Base-by-base conservation (phyloP, 30 jellyfish, hydroid and myxozoan genomes). In the Aurelia sp. region DNA sequence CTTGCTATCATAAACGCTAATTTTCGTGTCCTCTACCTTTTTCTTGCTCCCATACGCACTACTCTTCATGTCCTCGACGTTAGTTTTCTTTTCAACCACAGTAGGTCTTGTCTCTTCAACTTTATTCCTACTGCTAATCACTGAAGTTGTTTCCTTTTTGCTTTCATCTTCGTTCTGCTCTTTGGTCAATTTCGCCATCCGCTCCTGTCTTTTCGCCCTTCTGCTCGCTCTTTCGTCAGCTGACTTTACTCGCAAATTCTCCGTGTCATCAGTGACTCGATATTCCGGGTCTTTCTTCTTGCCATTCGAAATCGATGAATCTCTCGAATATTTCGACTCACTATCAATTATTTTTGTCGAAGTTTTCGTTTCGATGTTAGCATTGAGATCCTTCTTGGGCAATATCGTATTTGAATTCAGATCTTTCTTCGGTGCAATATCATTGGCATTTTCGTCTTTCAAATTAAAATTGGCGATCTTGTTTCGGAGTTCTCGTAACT, bases 171-270 rank as follows among this genome's bases (percentile, higher is more conserved):
- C 92, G 13, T 82, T 83, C 51, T 69, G 86, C 30, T 83, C 92
- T 59, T 83, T 83, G 53, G 86, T 79, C 47, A 83, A 60, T 74
- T 75, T 70, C 48, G 85, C 85, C 92, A 83, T 83, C 61, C 92
- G 59, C 47, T 83, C 92, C 63, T 83, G 92, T 53, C 96, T 78
- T 58, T 73, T 71, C 35, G 91, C 97, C 55, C 97, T 55, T 59
- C 97, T 67, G 61, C 60, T 74, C 35, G 91, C 89, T 27, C 97
- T 59, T 21, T 88, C 91, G 30, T 74, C 97, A 8, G 91, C 88
- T 2, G 97, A 57, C 51, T 66, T 88, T 4, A 52, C 73, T 11
- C 63, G 74, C 27, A 79, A 63, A 19, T 79, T 84, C 50, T 65
- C 91, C 16, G 47, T 70, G 38, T 88, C 88, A 63, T 71, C 88